phyloP scores from a whole-genome alignment of 2,113 vertebrate genomes.

The Cryptotis parvus region DNA sequence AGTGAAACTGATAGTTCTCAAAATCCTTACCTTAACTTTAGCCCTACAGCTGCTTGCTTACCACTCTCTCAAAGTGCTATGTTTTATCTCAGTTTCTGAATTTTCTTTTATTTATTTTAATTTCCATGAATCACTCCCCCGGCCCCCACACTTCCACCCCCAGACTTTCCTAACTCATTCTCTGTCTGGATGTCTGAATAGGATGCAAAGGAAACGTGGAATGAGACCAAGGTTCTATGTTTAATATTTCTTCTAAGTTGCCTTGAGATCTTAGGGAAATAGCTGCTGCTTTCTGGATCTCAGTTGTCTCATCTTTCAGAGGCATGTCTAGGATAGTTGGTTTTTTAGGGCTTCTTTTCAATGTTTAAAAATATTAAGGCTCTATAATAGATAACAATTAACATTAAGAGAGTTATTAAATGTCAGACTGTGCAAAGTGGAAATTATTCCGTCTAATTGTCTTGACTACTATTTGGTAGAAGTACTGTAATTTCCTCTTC shows the following conservation, averaged over 20 bases:
- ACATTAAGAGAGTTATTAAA: background rate
- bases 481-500: background rate
- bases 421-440: background rate
- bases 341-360: background rate
- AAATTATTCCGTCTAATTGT: background rate
- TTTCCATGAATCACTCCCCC: background rate
- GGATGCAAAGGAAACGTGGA: background rate
- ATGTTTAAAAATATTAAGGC: conserved; percentile 5
- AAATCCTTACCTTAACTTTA: background rate
- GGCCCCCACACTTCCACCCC: background rate
- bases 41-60: background rate
- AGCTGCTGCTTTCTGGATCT: background rate
- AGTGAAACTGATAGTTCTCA: background rate
- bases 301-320: conserved; percentile 8
- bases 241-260: background rate
- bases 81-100: background rate
- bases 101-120: conserved; percentile 25
- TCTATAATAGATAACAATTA: background rate
- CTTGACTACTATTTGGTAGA: background rate
- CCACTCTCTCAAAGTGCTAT: background rate
- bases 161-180: background rate
- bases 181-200: background rate
- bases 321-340: background rate
- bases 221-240: background rate
- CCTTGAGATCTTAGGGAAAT: background rate